Conservation (phyloP, 1,140 invertebrate species). For the Drosophila truncata region DNA sequence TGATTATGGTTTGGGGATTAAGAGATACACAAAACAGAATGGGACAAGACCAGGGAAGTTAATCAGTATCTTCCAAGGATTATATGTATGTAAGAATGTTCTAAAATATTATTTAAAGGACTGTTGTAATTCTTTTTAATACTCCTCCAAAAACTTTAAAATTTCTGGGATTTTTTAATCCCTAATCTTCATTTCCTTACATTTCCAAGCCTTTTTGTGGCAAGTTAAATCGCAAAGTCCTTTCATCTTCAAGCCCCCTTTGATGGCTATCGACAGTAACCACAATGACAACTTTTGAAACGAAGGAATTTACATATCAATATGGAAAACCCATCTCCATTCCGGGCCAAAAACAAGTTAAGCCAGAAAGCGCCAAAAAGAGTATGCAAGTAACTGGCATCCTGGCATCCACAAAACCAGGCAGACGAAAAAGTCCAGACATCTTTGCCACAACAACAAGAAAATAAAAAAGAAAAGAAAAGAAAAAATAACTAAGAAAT, state of each 20-base stretch:
- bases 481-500: constrained; percentile 48
- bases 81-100: not conserved
- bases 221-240: constrained; percentile 1
- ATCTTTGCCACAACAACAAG: not conserved
- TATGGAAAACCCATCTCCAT: constrained; percentile 31
- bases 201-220: not conserved
- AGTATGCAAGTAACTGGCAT: constrained; percentile 32
- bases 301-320: constrained; percentile 68
- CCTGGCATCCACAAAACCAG: constrained; percentile 14
- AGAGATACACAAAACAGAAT: not conserved
- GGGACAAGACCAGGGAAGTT: too few relatives aligned
- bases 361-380: constrained; percentile 55
- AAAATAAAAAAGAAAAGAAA: constrained; percentile 13
- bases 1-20: constrained; percentile 24
- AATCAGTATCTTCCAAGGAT: too few relatives aligned
- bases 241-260: constrained; percentile 5
- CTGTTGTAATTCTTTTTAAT: too few relatives aligned
- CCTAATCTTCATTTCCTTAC: not conserved
- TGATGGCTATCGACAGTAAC: constrained; percentile 18
- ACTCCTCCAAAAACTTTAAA: not conserved
- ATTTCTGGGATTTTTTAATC: not conserved
- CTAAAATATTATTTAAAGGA: too few relatives aligned
- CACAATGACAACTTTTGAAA: constrained; percentile 54
- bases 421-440: constrained; percentile 21
- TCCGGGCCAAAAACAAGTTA: constrained; percentile 47